Base-by-base conservation (phyloP, 2,888 invertebrate genomes). In the Eudasyphora cyanicolor region DNA sequence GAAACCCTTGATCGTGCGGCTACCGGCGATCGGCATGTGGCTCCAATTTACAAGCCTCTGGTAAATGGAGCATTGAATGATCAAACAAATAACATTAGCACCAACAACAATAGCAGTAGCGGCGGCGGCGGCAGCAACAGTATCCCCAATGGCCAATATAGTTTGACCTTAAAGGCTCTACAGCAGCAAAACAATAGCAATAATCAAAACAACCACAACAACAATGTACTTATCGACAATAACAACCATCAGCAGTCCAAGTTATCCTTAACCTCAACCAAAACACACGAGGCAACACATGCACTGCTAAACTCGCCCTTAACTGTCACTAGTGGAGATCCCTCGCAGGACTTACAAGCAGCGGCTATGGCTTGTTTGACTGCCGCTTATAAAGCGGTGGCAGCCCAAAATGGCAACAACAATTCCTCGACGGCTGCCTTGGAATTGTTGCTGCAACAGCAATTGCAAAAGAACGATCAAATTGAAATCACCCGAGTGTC, bases 1-100 rank as follows among this genome's bases (percentile, higher is more conserved):
- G 93, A 94, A 87, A 92, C 93, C 88, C 91, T 92, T 89, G 92
- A 92, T 88, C 91, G 92, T 35, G 87, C 86, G 82, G 87, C 86
- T 51, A 45, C 69, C 35, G 82, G 70, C 67, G 87, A 87, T 57
- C 86, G 84, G 24, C 87, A 87, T 69, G 87, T 87, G 77, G 77
- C 88, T 78, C 90, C 91, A 79, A 86, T 90, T 64, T 92, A 92
- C 86, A 89, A 91, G 60, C 91, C 92, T 19, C 86, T 92, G 82
- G 89, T 89, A 80, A 87, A 85, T 73, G 90, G 88, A 70, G 89
- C 89, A 84, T 19, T 67, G 3, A 67, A 14, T 67, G 67, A 67
- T 24, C 67, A 29, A 6, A 24, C 21, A 24, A 89, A 89, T 77
- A 88, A 89, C 71, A 85, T 21, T 64, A 86, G 57, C 73, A 85